Conservation (phyloP, 2,797 vertebrate species). For the Rhyacichthys aspro region DNA sequence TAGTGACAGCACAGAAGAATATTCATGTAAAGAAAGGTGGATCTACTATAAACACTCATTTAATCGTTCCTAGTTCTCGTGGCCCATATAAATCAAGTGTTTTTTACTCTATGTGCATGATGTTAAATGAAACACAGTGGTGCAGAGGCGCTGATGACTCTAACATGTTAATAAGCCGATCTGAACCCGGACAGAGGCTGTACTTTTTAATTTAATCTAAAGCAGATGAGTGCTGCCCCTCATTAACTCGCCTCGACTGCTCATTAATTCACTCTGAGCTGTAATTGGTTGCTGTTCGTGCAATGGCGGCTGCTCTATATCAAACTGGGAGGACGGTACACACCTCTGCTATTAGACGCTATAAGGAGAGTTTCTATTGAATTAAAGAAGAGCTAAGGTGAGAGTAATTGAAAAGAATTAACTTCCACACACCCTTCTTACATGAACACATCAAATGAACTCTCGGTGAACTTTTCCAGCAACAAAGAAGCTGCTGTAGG, state of each 20-base stretch:
- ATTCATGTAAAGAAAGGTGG: no score
- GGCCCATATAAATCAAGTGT: no score
- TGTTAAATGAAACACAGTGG: background rate
- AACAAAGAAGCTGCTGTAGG: background rate
- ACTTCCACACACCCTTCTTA: no score
- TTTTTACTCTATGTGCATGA: no score
- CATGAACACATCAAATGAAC: no score
- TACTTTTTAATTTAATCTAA: conserved; percentile 58
- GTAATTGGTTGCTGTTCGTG: conserved; percentile 46
- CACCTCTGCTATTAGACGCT: background rate
- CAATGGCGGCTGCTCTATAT: conserved; percentile 7
- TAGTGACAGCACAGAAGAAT: no score
- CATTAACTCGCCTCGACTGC: conserved; percentile 59
- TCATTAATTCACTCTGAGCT: conserved; percentile 62
- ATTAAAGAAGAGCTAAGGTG: conserved; percentile 32
- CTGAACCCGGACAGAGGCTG: conserved; percentile 24
- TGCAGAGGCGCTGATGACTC: background rate
- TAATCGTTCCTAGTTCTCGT: no score
- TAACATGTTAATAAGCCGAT: conserved; percentile 17
- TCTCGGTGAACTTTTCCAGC: no score
- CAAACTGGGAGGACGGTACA: background rate
- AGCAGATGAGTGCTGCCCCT: conserved; percentile 57
- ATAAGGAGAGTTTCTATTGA: conserved; percentile 10
- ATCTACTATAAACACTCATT: no score
- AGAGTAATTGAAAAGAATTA: background rate